Base-by-base conservation (phyloP, 2,113 vertebrate species). In the Coryphaenoides rupestris region DNA sequence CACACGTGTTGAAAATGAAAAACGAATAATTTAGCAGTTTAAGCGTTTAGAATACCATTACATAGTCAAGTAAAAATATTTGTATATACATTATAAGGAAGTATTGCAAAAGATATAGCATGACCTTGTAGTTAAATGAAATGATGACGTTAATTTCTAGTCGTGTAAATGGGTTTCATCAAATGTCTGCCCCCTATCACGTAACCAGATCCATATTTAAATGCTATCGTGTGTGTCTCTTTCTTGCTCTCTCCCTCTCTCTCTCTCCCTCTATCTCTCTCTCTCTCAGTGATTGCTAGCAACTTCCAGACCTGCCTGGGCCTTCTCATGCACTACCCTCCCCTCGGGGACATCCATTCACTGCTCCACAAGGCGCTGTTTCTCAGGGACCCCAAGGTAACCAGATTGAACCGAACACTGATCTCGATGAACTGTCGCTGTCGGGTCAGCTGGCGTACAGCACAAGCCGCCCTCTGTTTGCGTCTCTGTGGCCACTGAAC, bases 221-320 rank as follows among this genome's bases (percentile, higher is more conserved):
- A 40, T 40, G 33, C 33, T n/a, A 40, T 12, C 13, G 9, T 12
- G 7, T 7, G 33, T 55, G 9, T 50, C 17, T 50, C n/a, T 50
- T 17, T 50, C 5, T 45, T 45, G 5, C 13, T 13, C 40, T 45
- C 13, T 45, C 13, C 13, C 46, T 33, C 60, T 61, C 46, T 58
- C 61, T 52, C 53, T 5, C n/a, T n/a, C n/a, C n/a, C n/a, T n/a
- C n/a, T n/a, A n/a, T n/a, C n/a, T n/a, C 0, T 80, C 19, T 88
- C 40, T 77, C 15, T 77, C 80, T 60, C 78, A 99, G 97, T 98
- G 88, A 98, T 98, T 71, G 95, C 96, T 63, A 99, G 95, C 90
- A 99, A 98, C 89, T 99, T 98, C 83, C 96, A 99, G 87, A 98
- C 96, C 57, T 99, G 96, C 80, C 88, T 99, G 65, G 96, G 97